Evolutionary conservation across 2,797 vertebrate species (phyloP).

Genomic region (Sternarchorhynchus goeldii): DNA sequence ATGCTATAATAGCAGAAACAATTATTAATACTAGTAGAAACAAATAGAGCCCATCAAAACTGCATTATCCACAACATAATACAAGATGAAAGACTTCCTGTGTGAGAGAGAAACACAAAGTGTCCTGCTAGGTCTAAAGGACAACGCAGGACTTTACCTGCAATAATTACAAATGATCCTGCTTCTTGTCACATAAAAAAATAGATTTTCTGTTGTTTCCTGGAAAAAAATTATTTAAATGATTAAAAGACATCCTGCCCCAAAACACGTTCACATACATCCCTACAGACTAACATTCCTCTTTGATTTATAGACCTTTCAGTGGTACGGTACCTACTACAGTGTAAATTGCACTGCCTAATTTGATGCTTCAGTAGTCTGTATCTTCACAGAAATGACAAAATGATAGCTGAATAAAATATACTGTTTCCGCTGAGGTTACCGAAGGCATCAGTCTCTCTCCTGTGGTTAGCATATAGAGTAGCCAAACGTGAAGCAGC

Average conservation of each 20-base stretch:
- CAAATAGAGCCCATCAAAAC: neutral
- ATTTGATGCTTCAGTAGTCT: constrained; percentile 40
- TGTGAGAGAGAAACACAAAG: neutral
- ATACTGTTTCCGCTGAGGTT: constrained; percentile 19
- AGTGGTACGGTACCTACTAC: neutral
- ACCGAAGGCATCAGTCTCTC: constrained; percentile 48
- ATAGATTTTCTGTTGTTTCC: neutral
- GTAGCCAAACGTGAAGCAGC: neutral
- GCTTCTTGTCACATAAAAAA: neutral
- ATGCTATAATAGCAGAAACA: neutral
- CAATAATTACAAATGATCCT: constrained; percentile 20
- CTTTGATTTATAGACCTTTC: constrained; percentile 24
- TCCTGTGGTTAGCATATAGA: neutral
- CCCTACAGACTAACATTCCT: neutral
- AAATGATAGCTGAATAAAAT: constrained; percentile 37
- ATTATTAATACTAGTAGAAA: neutral
- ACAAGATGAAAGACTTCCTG: neutral
- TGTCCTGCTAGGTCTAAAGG: constrained; percentile 10
- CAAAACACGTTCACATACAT: neutral
- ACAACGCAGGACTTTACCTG: neutral
- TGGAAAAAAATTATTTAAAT: neutral
- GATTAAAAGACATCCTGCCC: neutral
- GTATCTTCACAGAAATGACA: constrained; percentile 10
- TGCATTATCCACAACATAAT: neutral
- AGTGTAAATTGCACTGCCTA: constrained; percentile 3